A percentile compares a stretch with the other conserved stretches of the same genome.
Evolutionary conservation across 2,888 invertebrate species (phyloP).

Genomic region (Rotaria macrura): DNA sequence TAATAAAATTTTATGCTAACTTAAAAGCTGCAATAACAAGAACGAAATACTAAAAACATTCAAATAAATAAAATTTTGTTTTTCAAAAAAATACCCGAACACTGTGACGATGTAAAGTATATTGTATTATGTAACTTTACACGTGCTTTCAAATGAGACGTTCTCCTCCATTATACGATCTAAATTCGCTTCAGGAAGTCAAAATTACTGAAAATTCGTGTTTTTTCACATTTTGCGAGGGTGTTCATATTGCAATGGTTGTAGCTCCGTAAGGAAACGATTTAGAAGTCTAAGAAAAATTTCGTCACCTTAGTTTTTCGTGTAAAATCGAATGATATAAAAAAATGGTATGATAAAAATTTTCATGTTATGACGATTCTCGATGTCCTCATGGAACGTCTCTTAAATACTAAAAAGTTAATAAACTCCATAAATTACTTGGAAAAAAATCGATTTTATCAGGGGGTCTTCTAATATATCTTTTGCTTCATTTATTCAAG

Average conservation of each 20-base stretch:
- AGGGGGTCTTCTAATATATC: too few species aligned
- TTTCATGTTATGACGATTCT: too few species aligned
- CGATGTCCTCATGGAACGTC: too few species aligned
- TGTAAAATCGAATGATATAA: not conserved
- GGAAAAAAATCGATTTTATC: too few species aligned
- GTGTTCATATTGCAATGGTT: not conserved
- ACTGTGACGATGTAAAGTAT: not conserved
- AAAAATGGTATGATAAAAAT: not conserved
- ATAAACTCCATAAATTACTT: too few species aligned
- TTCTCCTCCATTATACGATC: not conserved
- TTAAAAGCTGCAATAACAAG: not conserved
- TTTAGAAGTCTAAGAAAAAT: not conserved
- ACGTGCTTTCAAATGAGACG: not conserved
- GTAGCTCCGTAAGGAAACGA: not conserved
- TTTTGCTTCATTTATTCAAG: too few species aligned
- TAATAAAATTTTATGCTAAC: not conserved
- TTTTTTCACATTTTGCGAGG: not conserved
- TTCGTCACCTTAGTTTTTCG: not conserved
- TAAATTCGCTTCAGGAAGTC: not conserved
- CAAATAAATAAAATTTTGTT: not conserved
- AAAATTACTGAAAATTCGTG: not conserved
- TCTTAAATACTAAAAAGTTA: too few species aligned
- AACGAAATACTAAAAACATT: too few species aligned
- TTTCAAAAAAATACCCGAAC: not conserved
- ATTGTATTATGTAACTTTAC: not conserved